These are phyloP conservation scores for Brachyalestes nurse DNA, from an alignment of 2,797 vertebrate species.

Conservation along the genomic window DNA sequence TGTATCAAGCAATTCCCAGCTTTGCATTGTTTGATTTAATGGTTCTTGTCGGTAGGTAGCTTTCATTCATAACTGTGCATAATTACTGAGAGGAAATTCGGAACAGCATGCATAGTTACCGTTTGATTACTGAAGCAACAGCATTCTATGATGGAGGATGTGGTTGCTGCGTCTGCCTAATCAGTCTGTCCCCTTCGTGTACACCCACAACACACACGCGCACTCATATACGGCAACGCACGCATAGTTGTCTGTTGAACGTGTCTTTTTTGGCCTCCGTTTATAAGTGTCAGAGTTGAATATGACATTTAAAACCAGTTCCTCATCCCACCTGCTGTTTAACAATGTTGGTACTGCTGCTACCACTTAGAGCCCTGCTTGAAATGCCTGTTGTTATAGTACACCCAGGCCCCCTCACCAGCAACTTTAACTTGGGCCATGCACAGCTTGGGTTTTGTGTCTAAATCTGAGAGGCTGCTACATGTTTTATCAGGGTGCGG, in stretches of 20 bases:
- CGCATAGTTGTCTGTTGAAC: constrained; percentile 41
- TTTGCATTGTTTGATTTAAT: constrained; percentile 48
- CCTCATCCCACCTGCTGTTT: constrained; percentile 61
- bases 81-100: constrained; percentile 56
- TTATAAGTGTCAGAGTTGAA: constrained; percentile 46
- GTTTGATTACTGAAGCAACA: constrained; percentile 53
- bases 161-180: constrained; percentile 48
- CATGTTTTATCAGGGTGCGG: neutral
- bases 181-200: constrained; percentile 42
- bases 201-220: constrained; percentile 7
- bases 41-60: constrained; percentile 47
- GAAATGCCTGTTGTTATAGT: constrained; percentile 23
- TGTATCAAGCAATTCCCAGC: constrained; percentile 45
- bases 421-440: neutral
- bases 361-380: constrained; percentile 26
- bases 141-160: constrained; percentile 41
- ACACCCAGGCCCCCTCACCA: constrained; percentile 14
- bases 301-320: constrained; percentile 64
- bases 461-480: neutral
- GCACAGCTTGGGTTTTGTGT: neutral
- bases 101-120: constrained; percentile 49
- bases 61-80: constrained; percentile 59
- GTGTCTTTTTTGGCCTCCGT: constrained; percentile 30
- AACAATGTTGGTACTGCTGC: constrained; percentile 48
- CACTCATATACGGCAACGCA: constrained; percentile 12